These are phyloP conservation scores for Rhagonycha lutea DNA, from an alignment of 2,888 invertebrate species.

Conservation along the genomic window DNA sequence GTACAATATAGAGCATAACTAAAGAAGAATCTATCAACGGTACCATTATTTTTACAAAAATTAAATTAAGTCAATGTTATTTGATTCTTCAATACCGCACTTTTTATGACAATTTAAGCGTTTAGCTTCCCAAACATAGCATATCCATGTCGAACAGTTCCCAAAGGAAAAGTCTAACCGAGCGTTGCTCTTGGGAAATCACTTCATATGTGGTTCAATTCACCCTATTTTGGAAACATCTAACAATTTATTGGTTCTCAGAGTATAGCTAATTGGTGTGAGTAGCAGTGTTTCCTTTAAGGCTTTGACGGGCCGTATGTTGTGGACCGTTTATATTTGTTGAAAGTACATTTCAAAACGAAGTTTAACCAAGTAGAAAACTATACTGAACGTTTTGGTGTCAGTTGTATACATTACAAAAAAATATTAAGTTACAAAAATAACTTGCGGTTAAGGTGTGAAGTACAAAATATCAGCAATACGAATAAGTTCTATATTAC, in stretches of 20 bases:
- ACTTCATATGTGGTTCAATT: constrained; percentile 47
- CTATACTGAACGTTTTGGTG: not conserved
- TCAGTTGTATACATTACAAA: constrained; percentile 2
- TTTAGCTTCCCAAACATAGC: constrained; percentile 29
- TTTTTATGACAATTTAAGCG: constrained; percentile 36
- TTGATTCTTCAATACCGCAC: constrained; percentile 17
- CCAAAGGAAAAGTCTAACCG: constrained; percentile 31
- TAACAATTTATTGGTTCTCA: constrained; percentile 49
- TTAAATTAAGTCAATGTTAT: not conserved
- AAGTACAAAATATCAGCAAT: not conserved
- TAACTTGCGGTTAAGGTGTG: constrained; percentile 10
- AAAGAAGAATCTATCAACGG: not conserved
- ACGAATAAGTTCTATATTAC: not conserved
- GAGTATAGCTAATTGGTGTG: constrained; percentile 47
- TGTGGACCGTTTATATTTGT: not conserved
- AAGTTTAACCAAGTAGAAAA: not conserved
- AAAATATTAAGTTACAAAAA: constrained; percentile 10
- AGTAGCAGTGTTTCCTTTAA: constrained; percentile 41
- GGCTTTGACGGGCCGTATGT: not conserved
- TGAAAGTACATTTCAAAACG: not conserved
- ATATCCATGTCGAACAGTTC: constrained; percentile 31
- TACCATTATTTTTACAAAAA: not conserved
- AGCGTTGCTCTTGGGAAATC: constrained; percentile 46
- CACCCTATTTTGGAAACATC: constrained; percentile 48
- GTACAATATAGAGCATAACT: not conserved